Conservation (phyloP, 2,113 vertebrate genomes). For the Bubo blakistoni region DNA sequence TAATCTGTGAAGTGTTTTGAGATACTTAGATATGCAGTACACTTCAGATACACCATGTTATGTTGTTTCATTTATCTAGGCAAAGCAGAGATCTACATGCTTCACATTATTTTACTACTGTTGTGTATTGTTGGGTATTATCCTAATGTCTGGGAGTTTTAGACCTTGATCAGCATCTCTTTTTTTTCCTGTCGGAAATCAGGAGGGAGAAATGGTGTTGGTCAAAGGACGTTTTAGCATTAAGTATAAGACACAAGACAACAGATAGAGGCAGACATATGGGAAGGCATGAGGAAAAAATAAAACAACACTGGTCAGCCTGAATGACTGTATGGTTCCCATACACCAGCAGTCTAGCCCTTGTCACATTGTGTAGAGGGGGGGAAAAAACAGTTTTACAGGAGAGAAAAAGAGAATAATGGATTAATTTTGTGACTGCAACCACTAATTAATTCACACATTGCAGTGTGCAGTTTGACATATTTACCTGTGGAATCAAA, state of each 20-base stretch:
- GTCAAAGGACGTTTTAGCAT: not conserved
- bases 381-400: not conserved
- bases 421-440: not conserved
- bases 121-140: not conserved
- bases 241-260: not conserved
- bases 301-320: not conserved
- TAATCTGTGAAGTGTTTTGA: slow-evolving; percentile 22
- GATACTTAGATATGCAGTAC: slow-evolving; percentile 17
- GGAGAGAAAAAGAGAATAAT: not conserved
- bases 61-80: not conserved
- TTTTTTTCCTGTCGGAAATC: not conserved
- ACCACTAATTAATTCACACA: not conserved
- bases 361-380: not conserved
- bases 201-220: not conserved
- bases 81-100: not conserved
- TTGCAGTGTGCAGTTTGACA: not conserved
- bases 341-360: not conserved
- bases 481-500: not conserved
- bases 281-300: not conserved
- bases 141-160: not conserved
- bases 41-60: not conserved
- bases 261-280: not conserved
- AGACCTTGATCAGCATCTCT: not conserved
- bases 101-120: not conserved
- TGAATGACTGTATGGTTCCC: not conserved